phyloP scores from a whole-genome alignment of 2,888 invertebrate species.

The Acutogordius australiensis region DNA sequence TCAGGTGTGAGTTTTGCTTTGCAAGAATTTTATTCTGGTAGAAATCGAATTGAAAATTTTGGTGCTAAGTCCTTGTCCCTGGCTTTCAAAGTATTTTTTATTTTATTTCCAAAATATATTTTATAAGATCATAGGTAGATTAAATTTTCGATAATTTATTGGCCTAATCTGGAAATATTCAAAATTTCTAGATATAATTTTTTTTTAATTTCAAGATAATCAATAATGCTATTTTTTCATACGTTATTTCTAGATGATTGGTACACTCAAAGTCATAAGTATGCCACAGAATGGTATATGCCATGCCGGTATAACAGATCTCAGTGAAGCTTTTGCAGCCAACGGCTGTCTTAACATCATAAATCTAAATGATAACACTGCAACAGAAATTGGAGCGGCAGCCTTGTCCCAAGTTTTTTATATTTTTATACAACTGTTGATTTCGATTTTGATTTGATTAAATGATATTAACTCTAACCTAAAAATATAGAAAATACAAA shows the following conservation, averaged over 20 bases:
- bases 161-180: too few relatives aligned
- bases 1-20: slow-evolving; percentile 40
- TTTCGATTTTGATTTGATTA: too few relatives aligned
- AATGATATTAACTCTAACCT: too few relatives aligned
- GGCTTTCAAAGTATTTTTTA: slow-evolving; percentile 44
- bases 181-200: too few relatives aligned
- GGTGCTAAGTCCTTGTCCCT: slow-evolving; percentile 54
- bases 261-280: slow-evolving; percentile 52
- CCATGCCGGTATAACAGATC: slow-evolving; percentile 45
- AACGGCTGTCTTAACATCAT: slow-evolving; percentile 38
- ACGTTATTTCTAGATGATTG: slow-evolving; percentile 33
- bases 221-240: slow-evolving; percentile 7
- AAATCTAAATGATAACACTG: slow-evolving; percentile 76
- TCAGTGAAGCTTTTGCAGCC: slow-evolving; percentile 42
- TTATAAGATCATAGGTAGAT: too few relatives aligned
- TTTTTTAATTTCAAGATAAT: too few relatives aligned
- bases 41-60: slow-evolving; percentile 72
- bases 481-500: too few relatives aligned
- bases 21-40: slow-evolving; percentile 56
- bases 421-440: too few relatives aligned
- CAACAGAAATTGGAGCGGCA: slow-evolving; percentile 40
- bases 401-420: slow-evolving; percentile 35
- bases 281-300: slow-evolving; percentile 95
- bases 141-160: too few relatives aligned
- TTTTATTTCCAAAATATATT: too few relatives aligned